Conservation (phyloP, 2,888 invertebrate species). For the Smittia aterrima region DNA sequence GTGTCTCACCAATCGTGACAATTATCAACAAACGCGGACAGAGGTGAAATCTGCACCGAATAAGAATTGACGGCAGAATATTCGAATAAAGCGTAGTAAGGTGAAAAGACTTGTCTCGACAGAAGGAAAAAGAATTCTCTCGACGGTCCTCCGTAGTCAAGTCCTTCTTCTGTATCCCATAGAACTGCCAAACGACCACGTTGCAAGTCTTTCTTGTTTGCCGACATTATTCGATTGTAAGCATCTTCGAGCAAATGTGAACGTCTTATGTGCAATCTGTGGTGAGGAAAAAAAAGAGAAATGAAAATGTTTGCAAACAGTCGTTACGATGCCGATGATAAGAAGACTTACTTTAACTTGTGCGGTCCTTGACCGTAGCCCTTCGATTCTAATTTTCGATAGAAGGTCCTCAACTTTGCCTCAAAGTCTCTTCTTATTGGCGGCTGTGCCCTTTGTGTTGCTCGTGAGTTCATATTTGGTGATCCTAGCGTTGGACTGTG, state of each 20-base stretch:
- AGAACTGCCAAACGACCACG: conserved; percentile 92
- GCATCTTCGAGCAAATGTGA: conserved; percentile 94
- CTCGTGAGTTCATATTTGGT: conserved; percentile 68
- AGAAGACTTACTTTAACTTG: conserved; percentile 82
- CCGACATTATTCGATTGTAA: conserved; percentile 93
- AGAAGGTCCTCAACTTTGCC: conserved; percentile 90
- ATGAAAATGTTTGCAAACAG: conserved; percentile 25
- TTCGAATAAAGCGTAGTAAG: conserved; percentile 96
- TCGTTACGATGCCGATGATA: neutral
- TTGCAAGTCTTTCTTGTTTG: conserved; percentile 91
- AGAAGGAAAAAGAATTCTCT: conserved; percentile 96
- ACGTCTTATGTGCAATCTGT: conserved; percentile 87
- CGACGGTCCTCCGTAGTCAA: conserved; percentile 97
- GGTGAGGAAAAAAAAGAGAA: conserved; percentile 11
- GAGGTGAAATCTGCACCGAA: conserved; percentile 91
- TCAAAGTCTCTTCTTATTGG: conserved; percentile 93
- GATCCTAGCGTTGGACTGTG: conserved; percentile 60
- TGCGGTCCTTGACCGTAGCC: conserved; percentile 97
- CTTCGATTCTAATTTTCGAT: conserved; percentile 90
- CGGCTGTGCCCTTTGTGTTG: conserved; percentile 78
- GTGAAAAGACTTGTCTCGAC: conserved; percentile 96
- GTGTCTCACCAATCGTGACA: conserved; percentile 86
- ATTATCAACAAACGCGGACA: conserved; percentile 96
- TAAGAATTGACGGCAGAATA: conserved; percentile 98
- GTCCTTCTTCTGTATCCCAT: conserved; percentile 92